Conservation (phyloP, 1,140 invertebrate species). For the Oryzaephilus surinamensis region DNA sequence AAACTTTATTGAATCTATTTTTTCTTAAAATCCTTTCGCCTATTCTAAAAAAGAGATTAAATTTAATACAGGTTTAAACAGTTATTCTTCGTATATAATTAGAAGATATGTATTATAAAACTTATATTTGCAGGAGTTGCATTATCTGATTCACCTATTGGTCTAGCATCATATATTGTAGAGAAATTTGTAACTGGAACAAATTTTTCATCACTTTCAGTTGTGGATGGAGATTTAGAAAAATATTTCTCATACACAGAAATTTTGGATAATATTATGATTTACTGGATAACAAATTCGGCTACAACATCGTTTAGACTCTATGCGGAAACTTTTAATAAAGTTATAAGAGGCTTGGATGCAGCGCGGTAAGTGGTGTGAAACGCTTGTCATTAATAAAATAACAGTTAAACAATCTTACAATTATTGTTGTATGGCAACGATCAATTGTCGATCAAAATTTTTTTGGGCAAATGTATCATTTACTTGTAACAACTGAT, state of each 20-base stretch:
- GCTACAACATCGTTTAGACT: conserved; percentile 67
- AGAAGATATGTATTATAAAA: conserved; percentile 1
- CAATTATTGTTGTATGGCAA: neutral
- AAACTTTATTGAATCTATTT: neutral
- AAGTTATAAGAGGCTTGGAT: conserved; percentile 34
- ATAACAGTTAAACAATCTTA: too few relatives aligned
- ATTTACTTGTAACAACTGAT: too few relatives aligned
- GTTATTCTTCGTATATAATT: too few relatives aligned
- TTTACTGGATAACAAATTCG: conserved; percentile 72
- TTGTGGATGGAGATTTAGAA: conserved; percentile 60
- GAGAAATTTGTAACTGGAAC: conserved; percentile 77
- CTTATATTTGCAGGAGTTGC: conserved; percentile 42
- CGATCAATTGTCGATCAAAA: neutral
- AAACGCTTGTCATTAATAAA: too few relatives aligned
- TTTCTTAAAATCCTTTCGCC: neutral
- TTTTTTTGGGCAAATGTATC: conserved; percentile 31
- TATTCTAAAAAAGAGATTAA: too few relatives aligned
- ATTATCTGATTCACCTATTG: conserved; percentile 56
- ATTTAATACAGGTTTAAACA: too few relatives aligned
- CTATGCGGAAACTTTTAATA: conserved; percentile 55
- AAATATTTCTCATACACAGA: conserved; percentile 57
- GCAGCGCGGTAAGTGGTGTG: conserved; percentile 45
- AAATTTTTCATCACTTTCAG: conserved; percentile 42
- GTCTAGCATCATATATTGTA: conserved; percentile 69
- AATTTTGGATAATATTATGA: conserved; percentile 78